These are phyloP conservation scores for Phenganax marumi DNA, from an alignment of 92 coral and sea anemone species.

Conservation along the genomic window DNA sequence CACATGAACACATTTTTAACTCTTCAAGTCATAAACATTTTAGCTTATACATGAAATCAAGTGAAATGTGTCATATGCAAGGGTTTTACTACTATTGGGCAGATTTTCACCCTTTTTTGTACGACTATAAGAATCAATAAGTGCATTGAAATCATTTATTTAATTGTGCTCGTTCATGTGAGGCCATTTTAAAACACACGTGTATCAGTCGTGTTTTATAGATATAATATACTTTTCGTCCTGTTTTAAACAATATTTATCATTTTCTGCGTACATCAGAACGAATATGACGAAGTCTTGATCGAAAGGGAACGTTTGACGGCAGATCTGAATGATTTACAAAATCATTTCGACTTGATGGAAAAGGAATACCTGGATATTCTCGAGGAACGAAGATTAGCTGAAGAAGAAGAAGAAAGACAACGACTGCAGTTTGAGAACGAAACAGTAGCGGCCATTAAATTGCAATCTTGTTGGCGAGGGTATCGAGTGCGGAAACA, in stretches of 20 bases:
- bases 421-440: conserved; percentile 52
- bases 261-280: conserved; percentile 41
- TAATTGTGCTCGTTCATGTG: not conserved
- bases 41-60: too few relatives aligned
- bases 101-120: too few relatives aligned
- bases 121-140: too few relatives aligned
- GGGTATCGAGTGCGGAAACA: conserved; percentile 59
- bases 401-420: conserved; percentile 67
- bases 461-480: conserved; percentile 80
- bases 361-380: conserved; percentile 76
- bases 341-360: conserved; percentile 63
- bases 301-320: conserved; percentile 70
- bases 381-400: conserved; percentile 73
- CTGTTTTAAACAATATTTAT: too few relatives aligned
- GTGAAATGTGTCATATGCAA: too few relatives aligned
- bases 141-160: too few relatives aligned
- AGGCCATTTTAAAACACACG: not conserved
- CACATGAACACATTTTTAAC: too few relatives aligned
- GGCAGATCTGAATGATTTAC: conserved; percentile 68
- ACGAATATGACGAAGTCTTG: conserved; percentile 74
- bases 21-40: too few relatives aligned
- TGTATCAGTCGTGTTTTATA: too few relatives aligned
- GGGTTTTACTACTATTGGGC: too few relatives aligned
- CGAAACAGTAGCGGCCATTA: conserved; percentile 56
- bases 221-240: too few relatives aligned